Evolutionary conservation across 2,888 invertebrate species (phyloP).

Genomic region (Drosophila differens): DNA sequence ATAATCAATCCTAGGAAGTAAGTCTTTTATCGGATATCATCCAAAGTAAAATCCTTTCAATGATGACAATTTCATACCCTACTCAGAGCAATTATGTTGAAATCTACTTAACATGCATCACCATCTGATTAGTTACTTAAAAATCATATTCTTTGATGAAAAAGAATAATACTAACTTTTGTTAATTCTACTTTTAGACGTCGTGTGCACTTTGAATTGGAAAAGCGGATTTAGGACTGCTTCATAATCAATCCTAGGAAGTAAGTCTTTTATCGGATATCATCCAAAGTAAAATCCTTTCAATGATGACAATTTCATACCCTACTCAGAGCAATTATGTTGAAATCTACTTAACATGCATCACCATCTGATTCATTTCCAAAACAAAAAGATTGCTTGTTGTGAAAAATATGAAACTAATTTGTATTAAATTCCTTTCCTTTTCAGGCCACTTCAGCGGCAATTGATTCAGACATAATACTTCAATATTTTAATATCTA

Average conservation of each 20-base stretch:
- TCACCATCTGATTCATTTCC: conserved; percentile 69
- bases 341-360: conserved; percentile 41
- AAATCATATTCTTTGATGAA: neutral
- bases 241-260: neutral
- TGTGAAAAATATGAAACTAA: conserved; percentile 17
- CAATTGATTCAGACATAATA: conserved; percentile 13
- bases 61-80: conserved; percentile 69
- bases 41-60: neutral
- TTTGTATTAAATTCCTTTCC: conserved; percentile 9
- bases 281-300: neutral
- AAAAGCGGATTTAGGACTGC: neutral
- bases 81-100: conserved; percentile 63
- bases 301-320: conserved; percentile 68
- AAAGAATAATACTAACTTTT: conserved; percentile 14
- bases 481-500: conserved; percentile 33
- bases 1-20: neutral
- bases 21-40: neutral
- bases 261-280: neutral
- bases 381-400: neutral
- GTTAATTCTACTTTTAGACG: conserved; percentile 14
- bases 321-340: conserved; percentile 54
- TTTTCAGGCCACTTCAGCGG: neutral
- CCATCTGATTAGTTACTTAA: conserved; percentile 68
- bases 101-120: conserved; percentile 71
- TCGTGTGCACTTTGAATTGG: neutral